phyloP scores from a whole-genome alignment of 1,140 invertebrate species.

The Saccostrea echinata region DNA sequence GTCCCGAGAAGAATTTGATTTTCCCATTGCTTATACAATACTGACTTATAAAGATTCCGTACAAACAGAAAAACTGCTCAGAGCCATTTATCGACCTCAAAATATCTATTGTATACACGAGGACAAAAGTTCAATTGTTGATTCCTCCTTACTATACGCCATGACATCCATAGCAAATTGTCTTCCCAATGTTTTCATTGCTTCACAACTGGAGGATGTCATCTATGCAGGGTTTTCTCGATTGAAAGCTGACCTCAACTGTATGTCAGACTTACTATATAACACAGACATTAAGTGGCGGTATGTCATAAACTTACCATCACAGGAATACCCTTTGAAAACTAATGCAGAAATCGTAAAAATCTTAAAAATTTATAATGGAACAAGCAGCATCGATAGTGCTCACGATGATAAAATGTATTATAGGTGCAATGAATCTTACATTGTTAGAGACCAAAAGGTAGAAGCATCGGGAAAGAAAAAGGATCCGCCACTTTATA shows the following conservation, averaged over 20 bases:
- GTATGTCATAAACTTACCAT: slow-evolving; percentile 73
- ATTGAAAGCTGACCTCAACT: slow-evolving; percentile 70
- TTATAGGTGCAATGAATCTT: slow-evolving; percentile 57
- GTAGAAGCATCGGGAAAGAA: neutral
- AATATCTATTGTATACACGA: slow-evolving; percentile 75
- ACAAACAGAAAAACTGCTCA: neutral
- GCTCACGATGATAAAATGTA: slow-evolving; percentile 49
- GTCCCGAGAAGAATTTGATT: neutral
- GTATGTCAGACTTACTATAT: slow-evolving; percentile 68
- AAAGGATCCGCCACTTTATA: neutral
- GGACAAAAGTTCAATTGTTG: slow-evolving; percentile 59
- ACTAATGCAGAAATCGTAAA: slow-evolving; percentile 57
- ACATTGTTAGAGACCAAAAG: slow-evolving; percentile 16
- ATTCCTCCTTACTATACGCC: neutral
- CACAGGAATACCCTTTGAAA: slow-evolving; percentile 40
- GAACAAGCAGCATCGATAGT: neutral
- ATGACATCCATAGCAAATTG: neutral
- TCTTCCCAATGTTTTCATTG: neutral
- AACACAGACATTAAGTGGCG: slow-evolving; percentile 59
- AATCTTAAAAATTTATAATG: slow-evolving; percentile 62
- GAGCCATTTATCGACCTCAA: neutral
- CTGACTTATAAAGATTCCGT: neutral
- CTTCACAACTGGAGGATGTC: slow-evolving; percentile 63
- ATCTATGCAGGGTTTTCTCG: slow-evolving; percentile 64
- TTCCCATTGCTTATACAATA: neutral